These are phyloP conservation scores for Escarpia spicata DNA, from an alignment of 2,888 invertebrate genomes.

Conservation along the genomic window DNA sequence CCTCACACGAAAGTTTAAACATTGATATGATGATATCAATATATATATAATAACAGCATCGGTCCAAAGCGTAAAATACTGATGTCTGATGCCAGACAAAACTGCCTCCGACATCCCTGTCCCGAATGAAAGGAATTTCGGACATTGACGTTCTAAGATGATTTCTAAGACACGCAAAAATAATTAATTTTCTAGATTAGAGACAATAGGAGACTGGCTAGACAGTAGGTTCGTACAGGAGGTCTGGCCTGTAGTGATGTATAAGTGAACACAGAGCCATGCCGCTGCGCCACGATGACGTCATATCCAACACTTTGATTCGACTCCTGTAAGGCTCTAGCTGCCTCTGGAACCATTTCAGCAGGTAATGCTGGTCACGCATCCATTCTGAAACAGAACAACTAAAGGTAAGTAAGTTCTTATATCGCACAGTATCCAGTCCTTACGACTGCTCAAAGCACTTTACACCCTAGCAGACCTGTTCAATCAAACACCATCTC, in stretches of 20 bases:
- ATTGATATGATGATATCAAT: too few relatives aligned
- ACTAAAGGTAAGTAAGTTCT: background rate
- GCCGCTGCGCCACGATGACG: slow-evolving; percentile 77
- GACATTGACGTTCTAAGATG: too few relatives aligned
- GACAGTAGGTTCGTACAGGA: slow-evolving; percentile 65
- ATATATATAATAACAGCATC: too few relatives aligned
- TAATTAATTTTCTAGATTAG: background rate
- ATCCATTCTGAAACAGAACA: slow-evolving; percentile 68
- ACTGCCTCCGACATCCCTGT: too few relatives aligned
- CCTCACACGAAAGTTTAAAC: too few relatives aligned
- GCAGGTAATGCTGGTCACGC: slow-evolving; percentile 72
- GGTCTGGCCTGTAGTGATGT: slow-evolving; percentile 88
- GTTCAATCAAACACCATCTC: too few relatives aligned
- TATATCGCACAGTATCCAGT: too few relatives aligned
- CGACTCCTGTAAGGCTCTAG: slow-evolving; percentile 72
- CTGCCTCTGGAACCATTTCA: slow-evolving; percentile 82
- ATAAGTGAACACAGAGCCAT: slow-evolving; percentile 79
- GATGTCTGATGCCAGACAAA: too few relatives aligned
- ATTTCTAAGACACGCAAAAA: background rate
- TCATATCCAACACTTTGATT: slow-evolving; percentile 73
- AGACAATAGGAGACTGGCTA: background rate
- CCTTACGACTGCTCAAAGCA: too few relatives aligned
- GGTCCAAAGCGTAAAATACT: too few relatives aligned
- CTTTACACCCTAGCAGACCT: too few relatives aligned
- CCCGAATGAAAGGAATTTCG: too few relatives aligned